These are phyloP conservation scores for Philotrypesis tridentata DNA, from an alignment of 1,140 invertebrate species.

Conservation along the genomic window DNA sequence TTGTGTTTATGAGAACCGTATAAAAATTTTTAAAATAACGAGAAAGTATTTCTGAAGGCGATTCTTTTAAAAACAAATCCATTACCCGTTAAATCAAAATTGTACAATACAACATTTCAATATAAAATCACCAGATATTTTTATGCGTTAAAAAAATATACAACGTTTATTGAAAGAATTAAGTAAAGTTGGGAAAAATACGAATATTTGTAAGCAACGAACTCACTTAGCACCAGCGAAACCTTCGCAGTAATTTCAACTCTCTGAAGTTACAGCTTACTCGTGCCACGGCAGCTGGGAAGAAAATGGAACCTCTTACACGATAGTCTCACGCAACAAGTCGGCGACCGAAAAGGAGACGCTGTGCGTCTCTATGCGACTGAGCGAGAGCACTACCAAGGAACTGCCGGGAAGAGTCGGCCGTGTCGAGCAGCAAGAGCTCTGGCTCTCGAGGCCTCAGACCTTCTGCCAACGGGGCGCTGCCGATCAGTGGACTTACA, in stretches of 20 bases:
- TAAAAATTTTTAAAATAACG: no score
- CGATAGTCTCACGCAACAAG: conserved; percentile 75
- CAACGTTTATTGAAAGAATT: background rate
- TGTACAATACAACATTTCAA: no score
- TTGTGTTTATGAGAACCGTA: no score
- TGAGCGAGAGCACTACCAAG: conserved; percentile 50
- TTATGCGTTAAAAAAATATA: no score
- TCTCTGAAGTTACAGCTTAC: conserved; percentile 69
- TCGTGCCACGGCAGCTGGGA: conserved; percentile 78
- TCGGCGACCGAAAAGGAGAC: conserved; percentile 60
- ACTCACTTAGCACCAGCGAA: background rate
- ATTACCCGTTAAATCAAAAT: no score
- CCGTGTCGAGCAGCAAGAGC: conserved; percentile 61
- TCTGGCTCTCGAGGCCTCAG: conserved; percentile 63
- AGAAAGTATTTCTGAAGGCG: no score
- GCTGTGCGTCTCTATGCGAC: conserved; percentile 68
- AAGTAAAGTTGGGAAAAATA: no score
- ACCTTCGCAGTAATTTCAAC: background rate
- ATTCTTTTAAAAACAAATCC: no score
- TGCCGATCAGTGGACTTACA: conserved; percentile 65
- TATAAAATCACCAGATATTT: no score
- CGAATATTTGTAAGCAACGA: no score
- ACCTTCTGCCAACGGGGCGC: conserved; percentile 62
- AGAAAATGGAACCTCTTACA: conserved; percentile 76
- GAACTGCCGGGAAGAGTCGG: conserved; percentile 52